Conservation (phyloP, 2,113 vertebrate genomes). For the Ailuropoda melanoleuca region DNA sequence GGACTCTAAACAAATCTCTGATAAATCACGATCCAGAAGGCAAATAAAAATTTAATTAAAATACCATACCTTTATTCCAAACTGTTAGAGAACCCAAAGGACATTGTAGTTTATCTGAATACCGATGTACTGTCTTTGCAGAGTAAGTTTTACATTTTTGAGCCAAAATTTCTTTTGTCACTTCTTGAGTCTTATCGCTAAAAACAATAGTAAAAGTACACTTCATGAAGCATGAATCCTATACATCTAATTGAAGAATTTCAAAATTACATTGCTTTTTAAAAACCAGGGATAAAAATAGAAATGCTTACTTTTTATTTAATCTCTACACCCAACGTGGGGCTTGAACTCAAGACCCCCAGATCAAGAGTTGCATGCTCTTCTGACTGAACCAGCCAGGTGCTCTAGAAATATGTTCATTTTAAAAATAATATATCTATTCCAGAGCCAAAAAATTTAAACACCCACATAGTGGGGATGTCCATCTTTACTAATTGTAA, state of each 20-base stretch:
- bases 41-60: not conserved
- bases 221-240: slow-evolving; percentile 1
- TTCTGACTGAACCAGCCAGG: not conserved
- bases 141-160: slow-evolving; percentile 14
- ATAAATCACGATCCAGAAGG: not conserved
- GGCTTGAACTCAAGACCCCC: not conserved
- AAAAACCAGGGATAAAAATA: not conserved
- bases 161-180: slow-evolving; percentile 36
- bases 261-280: slow-evolving; percentile 33
- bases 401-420: not conserved
- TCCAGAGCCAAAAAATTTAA: not conserved
- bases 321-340: no score
- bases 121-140: not conserved
- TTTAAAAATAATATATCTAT: not conserved
- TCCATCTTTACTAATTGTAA: not conserved
- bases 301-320: not conserved
- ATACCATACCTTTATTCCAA: slow-evolving; percentile 65
- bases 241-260: not conserved
- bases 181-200: slow-evolving; percentile 58
- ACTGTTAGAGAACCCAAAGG: not conserved
- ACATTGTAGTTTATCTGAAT: not conserved
- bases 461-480: not conserved
- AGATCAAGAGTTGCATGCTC: no score
- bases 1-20: not conserved
- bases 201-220: slow-evolving; percentile 41